Percentiles rank a stretch among this genome's conserved stretches.
Evolutionary conservation across 2,888 invertebrate genomes (phyloP).

Genomic region (Spicauda simplicius): DNA sequence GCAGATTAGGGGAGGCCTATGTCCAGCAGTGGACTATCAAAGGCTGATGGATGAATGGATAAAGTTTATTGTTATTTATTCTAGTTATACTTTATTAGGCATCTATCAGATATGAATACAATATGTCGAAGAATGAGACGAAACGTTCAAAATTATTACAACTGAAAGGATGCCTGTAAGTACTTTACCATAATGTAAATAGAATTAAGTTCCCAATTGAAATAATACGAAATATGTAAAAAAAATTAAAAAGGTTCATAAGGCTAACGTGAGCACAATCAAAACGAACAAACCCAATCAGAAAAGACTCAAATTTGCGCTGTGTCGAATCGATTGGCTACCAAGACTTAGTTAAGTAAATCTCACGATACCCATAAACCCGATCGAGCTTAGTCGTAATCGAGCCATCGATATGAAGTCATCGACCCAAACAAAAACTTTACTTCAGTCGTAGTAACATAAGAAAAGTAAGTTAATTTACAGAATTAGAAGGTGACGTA

Average conservation of each 20-base stretch:
- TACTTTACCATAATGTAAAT: neutral
- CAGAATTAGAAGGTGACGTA: neutral
- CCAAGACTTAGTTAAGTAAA: constrained; percentile 35
- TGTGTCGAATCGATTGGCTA: constrained; percentile 31
- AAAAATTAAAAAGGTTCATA: neutral
- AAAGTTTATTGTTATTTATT: too few relatives aligned
- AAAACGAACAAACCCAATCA: constrained; percentile 25
- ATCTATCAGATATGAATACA: too few relatives aligned
- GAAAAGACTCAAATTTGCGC: constrained; percentile 28
- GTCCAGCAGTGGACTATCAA: too few relatives aligned
- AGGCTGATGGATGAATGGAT: too few relatives aligned
- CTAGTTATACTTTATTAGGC: too few relatives aligned
- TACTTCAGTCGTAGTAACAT: constrained; percentile 11
- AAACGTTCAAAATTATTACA: too few relatives aligned
- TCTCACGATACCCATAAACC: constrained; percentile 40
- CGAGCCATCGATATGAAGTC: constrained; percentile 55
- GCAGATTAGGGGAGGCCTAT: too few relatives aligned
- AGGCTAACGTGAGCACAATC: constrained; percentile 9
- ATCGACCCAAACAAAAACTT: constrained; percentile 61
- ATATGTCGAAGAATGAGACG: too few relatives aligned
- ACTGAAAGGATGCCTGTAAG: too few relatives aligned
- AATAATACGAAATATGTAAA: neutral
- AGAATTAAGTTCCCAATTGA: neutral
- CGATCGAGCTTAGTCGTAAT: constrained; percentile 41
- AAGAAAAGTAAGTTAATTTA: constrained; percentile 7